phyloP scores from a whole-genome alignment of 1,140 invertebrate genomes.

The Eciton burchellii region DNA sequence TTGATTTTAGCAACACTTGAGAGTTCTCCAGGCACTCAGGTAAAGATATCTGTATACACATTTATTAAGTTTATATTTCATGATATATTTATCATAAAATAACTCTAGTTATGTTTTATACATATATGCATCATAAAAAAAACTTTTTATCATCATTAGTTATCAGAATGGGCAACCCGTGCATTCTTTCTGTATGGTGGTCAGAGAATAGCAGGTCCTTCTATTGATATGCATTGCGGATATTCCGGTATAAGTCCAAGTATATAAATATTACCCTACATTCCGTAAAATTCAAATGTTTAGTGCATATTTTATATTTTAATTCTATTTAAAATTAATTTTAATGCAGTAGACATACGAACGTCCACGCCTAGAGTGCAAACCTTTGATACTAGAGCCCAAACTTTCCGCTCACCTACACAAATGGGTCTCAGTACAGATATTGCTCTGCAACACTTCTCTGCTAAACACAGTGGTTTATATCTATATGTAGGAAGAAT shows the following conservation, averaged over 20 bases:
- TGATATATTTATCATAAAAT: conserved; percentile 2
- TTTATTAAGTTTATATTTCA: conserved; percentile 26
- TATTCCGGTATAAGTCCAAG: conserved; percentile 70
- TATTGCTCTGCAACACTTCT: conserved; percentile 88
- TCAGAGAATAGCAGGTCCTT: conserved; percentile 84
- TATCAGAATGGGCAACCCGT: conserved; percentile 94
- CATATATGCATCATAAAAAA: neutral
- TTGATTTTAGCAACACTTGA: conserved; percentile 93
- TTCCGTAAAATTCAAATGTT: conserved; percentile 7
- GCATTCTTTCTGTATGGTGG: conserved; percentile 97
- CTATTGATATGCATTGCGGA: conserved; percentile 69
- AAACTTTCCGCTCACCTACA: conserved; percentile 71
- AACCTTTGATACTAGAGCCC: conserved; percentile 72
- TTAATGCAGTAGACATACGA: conserved; percentile 72
- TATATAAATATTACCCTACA: conserved; percentile 54
- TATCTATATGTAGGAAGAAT: conserved; percentile 96
- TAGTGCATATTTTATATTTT: neutral
- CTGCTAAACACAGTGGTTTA: conserved; percentile 96
- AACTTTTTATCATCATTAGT: conserved; percentile 75
- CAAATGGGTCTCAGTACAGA: conserved; percentile 77
- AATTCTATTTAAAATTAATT: conserved; percentile 17
- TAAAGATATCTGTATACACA: conserved; percentile 75
- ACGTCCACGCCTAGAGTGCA: conserved; percentile 81
- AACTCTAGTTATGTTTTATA: neutral
- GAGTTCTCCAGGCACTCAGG: conserved; percentile 89